Evolutionary conservation across 2,113 vertebrate species (phyloP), one percentile per base, ranked within the genome.

Genomic region (Struthidea cinerea): DNA sequence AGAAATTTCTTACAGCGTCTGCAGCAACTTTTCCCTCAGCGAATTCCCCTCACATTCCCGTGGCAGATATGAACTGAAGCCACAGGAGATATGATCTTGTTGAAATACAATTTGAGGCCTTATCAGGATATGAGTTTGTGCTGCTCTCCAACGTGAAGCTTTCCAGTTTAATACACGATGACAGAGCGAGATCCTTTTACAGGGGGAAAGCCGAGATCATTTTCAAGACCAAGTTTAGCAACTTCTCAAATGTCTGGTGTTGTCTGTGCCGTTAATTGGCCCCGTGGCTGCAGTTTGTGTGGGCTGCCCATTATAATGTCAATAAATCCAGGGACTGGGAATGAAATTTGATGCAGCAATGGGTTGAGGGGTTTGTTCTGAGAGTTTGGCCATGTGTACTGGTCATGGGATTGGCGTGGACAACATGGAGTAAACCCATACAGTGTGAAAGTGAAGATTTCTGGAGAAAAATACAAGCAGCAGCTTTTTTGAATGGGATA

Each of bases 221-320:
- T 96, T 96, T 92, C 95, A 71, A 68, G 93, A 78, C 69, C 16
- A 6, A 92, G 65, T 96, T 96, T 96, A 97, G 92, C 90, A 93
- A 94, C 94, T 95, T 94, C 96, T 97, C 93, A 71, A 96, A 97
- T 97, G 83, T 96, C 94, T 44, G 56, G 50, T 61, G 92, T 92
- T 96, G 92, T 93, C 94, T 95, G 92, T 96, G 69, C 90, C 4
- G 69, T 80, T 95, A 96, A 96, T 95, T 96, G 92, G 84, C 92
- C 76, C 76, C 20, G 67, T 28, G 92, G 87, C 92, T 91, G 87
- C 93, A 93, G 94, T 94, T 97, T 95, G 90, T 95, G 96, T 94
- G 93, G 96, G 76, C 92, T 84, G 86, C 60, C 92, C 94, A 84
- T 96, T 96, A 95, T 47, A 75, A 94, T 84, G 90, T 93, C 96